phyloP scores from a whole-genome alignment of 2,113 vertebrate genomes.

The Paramormyrops kingsleyae region DNA sequence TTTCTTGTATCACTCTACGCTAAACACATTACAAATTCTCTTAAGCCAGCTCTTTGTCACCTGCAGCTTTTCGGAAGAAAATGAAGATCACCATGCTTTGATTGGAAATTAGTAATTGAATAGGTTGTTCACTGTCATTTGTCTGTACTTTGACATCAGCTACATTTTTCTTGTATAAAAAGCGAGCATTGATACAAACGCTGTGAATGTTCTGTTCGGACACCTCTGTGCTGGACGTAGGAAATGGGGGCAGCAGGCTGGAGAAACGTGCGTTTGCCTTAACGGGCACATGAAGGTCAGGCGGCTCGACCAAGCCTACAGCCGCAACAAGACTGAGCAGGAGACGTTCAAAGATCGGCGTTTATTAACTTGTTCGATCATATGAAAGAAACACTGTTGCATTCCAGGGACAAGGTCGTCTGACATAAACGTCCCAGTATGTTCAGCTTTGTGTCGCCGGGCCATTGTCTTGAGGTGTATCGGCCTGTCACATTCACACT shows the following conservation, averaged over 20 bases:
- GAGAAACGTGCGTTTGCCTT: not conserved
- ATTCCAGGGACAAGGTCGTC: conserved; percentile 30
- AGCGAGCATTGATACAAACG: not conserved
- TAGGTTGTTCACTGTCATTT: not conserved
- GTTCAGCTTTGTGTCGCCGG: not conserved
- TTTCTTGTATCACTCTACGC: not conserved
- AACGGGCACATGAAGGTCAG: not conserved
- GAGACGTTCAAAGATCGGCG: not conserved
- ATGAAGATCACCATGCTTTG: not conserved
- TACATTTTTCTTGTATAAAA: not conserved
- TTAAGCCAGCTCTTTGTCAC: not conserved
- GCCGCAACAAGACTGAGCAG: not conserved
- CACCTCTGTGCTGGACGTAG: not conserved
- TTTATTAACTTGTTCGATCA: conserved; percentile 52
- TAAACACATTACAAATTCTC: not conserved
- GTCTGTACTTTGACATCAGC: not conserved
- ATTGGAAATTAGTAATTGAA: not conserved
- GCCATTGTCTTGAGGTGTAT: too few relatives aligned
- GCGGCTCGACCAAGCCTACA: too few relatives aligned
- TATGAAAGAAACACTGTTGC: conserved; percentile 40
- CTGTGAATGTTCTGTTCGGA: not conserved
- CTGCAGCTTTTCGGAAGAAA: not conserved
- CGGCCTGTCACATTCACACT: not conserved
- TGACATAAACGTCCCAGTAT: not conserved
- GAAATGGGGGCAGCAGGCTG: too few relatives aligned